Evolutionary conservation across 2,113 vertebrate species (phyloP), one percentile per base, ranked within the genome.

Genomic region (Alectura lathami): DNA sequence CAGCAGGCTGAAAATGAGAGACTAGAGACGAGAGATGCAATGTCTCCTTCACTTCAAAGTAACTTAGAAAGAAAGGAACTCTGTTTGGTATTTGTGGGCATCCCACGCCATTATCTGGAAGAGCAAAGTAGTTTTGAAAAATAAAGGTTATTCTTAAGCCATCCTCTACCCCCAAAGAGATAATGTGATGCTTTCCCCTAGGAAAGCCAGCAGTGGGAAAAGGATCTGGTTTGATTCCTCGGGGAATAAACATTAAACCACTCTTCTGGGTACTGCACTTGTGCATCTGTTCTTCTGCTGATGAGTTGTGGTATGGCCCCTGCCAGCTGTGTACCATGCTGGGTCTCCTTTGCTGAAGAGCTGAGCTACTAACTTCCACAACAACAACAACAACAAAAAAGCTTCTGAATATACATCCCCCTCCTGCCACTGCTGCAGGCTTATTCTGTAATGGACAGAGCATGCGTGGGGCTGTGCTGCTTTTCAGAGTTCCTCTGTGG

Each of bases 221-320:
- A 64, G 20, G 73, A 36, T 74, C 86, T 96, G 42, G 88, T 89
- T 94, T 75, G 54, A 70, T 94, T 96, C 72, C 68, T 78, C 77
- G 34, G 34, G 32, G 63, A 88, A 9, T 80, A 87, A 89, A 80
- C 32, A 83, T 82, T 83, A 68, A 96, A 89, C 67, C 3, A 3
- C 59, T 74, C 29, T 47, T 32, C 5, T 18, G 73, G 77, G 83
- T 50, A 74, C 42, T 53, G 67, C 32, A 16, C 40, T 91, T 80
- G 22, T 0, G 4, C 36, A 15, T 94, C 45, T 91, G 18, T 73
- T 89, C 63, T 75, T 60, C 22, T 50, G 45, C 70, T 40, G 30
- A 3, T 83, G 21, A 32, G 72, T 59, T 83, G 50, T 89, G 74
- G 15, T 32, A 7, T 6, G 47, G 43, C 51, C 36, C 22, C 53